Evolutionary conservation across 2,113 vertebrate species (phyloP).

Genomic region (Onychorhynchus coronatus): DNA sequence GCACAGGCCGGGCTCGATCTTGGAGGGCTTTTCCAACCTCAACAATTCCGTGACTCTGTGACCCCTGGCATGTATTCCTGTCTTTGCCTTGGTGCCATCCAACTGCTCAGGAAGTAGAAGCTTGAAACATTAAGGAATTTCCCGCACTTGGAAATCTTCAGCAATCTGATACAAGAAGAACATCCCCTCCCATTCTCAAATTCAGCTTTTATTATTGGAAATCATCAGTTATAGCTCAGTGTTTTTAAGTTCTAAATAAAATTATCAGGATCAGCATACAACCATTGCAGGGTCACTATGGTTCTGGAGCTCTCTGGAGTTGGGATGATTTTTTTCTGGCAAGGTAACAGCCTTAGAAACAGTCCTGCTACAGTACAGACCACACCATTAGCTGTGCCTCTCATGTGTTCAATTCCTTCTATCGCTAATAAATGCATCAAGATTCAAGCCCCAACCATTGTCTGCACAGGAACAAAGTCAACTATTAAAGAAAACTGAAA

Average conservation of each 20-base stretch:
- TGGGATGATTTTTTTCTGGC: not conserved
- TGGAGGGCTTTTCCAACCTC: not conserved
- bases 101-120: not conserved
- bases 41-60: not conserved
- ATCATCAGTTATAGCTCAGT: not conserved
- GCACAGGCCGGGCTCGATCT: fast-evolving
- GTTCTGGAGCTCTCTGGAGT: not conserved
- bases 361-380: not conserved
- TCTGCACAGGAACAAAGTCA: not conserved
- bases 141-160: not conserved
- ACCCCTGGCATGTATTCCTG: not conserved
- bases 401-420: not conserved
- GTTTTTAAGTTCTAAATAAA: not conserved
- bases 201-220: not conserved
- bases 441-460: not conserved
- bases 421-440: not conserved
- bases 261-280: fast-evolving
- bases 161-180: not conserved
- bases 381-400: not conserved
- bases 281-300: not conserved
- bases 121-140: not conserved
- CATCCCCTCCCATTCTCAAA: fast-evolving
- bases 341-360: not conserved
- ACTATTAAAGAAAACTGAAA: not conserved
- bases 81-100: not conserved